These are phyloP conservation scores for Aegithalos caudatus DNA, from an alignment of 2,113 vertebrate genomes.

Conservation along the genomic window DNA sequence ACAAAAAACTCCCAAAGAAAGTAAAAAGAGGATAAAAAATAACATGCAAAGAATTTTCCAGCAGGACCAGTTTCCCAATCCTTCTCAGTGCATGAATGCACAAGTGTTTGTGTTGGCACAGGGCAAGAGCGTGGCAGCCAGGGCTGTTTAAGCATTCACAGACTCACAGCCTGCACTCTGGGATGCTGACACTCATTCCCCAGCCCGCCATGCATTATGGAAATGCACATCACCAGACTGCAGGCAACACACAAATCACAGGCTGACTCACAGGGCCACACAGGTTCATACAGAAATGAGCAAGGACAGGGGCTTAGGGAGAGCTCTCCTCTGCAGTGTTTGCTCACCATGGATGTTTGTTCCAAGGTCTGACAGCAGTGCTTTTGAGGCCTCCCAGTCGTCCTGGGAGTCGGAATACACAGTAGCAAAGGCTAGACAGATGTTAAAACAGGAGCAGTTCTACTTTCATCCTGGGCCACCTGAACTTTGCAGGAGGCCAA, in stretches of 20 bases:
- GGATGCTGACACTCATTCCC: neutral
- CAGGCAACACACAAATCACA: neutral
- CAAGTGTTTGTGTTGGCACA: constrained; percentile 48
- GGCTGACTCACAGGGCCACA: neutral
- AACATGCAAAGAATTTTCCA: constrained; percentile 49
- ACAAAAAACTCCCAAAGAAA: neutral
- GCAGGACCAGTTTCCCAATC: constrained; percentile 32
- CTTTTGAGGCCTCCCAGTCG: neutral
- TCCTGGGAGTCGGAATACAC: neutral
- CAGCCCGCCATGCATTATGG: neutral
- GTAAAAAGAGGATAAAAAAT: neutral
- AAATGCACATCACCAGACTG: neutral
- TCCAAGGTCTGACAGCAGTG: neutral
- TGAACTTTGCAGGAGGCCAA: neutral
- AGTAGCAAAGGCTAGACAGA: neutral
- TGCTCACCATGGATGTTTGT: neutral
- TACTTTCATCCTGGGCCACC: neutral
- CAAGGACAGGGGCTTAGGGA: neutral
- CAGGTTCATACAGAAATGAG: neutral
- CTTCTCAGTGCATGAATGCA: neutral
- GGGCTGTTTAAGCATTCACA: neutral
- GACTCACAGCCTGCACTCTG: neutral
- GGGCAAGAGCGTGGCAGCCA: neutral
- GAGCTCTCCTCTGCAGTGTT: neutral
- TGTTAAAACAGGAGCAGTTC: neutral